Percentiles rank a stretch among this genome's conserved stretches.
These are phyloP conservation scores for Sebastolobus altivelis DNA, from an alignment of 2,797 vertebrate species.

Conservation along the genomic window DNA sequence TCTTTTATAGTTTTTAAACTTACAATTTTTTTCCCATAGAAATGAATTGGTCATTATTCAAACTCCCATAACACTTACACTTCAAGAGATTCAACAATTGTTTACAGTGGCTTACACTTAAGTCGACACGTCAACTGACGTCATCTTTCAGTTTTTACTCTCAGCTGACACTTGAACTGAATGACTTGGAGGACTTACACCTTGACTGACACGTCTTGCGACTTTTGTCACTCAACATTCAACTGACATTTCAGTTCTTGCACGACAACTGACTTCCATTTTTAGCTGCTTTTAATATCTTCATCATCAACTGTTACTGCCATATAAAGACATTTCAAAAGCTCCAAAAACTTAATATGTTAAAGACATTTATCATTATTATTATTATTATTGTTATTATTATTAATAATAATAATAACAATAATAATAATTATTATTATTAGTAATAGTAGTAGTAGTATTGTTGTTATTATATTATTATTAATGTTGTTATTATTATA, in stretches of 20 bases:
- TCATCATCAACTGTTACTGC: neutral
- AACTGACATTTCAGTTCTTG: neutral
- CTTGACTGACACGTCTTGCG: neutral
- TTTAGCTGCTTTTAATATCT: neutral
- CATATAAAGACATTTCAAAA: neutral
- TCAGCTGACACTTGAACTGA: no score
- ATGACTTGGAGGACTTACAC: no score
- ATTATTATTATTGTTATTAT: neutral
- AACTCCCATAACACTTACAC: neutral
- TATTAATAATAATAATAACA: no score
- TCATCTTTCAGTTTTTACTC: no score
- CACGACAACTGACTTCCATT: neutral
- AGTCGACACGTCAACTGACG: no score
- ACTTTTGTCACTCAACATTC: neutral
- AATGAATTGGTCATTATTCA: neutral
- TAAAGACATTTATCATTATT: neutral
- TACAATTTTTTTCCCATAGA: no score
- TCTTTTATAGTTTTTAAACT: no score
- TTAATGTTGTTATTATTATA: neutral
- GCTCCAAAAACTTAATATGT: no score
- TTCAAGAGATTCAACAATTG: no score
- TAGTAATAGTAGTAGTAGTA: neutral
- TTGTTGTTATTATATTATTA: neutral
- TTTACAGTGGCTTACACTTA: no score
- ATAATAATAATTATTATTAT: neutral